phyloP scores from a whole-genome alignment of 2,888 invertebrate species.

The Agriopis leucophaearia region DNA sequence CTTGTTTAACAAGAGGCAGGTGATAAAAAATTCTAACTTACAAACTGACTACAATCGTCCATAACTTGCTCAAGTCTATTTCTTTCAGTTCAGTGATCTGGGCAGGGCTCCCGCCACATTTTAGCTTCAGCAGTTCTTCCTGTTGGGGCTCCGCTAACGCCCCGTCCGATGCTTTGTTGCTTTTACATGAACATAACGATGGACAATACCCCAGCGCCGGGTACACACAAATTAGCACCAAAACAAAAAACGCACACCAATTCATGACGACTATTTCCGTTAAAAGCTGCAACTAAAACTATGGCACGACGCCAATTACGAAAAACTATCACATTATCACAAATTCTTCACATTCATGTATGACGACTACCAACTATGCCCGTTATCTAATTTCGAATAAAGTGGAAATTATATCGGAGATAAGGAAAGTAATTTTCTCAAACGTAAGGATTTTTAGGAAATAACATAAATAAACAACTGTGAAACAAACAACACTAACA shows the following conservation, averaged over 20 bases:
- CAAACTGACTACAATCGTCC: slow-evolving; percentile 88
- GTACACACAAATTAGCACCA: slow-evolving; percentile 62
- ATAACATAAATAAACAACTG: slow-evolving; percentile 76
- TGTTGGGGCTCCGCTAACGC: slow-evolving; percentile 82
- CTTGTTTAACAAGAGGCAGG: neutral
- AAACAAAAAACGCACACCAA: slow-evolving; percentile 63
- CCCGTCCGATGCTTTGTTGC: slow-evolving; percentile 84
- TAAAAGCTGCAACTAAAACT: slow-evolving; percentile 71
- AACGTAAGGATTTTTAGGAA: slow-evolving; percentile 46
- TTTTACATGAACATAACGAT: slow-evolving; percentile 85
- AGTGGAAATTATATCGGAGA: slow-evolving; percentile 43
- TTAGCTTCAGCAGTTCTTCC: slow-evolving; percentile 87
- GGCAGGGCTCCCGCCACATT: slow-evolving; percentile 87
- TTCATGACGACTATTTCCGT: slow-evolving; percentile 73
- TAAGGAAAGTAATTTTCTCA: slow-evolving; percentile 54
- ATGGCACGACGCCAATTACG: slow-evolving; percentile 83
- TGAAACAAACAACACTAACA: slow-evolving; percentile 58
- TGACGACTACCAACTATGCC: slow-evolving; percentile 50
- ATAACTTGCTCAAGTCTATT: slow-evolving; percentile 87
- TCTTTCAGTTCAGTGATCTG: slow-evolving; percentile 87
- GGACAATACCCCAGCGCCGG: slow-evolving; percentile 71
- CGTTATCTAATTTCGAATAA: slow-evolving; percentile 37
- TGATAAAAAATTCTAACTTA: slow-evolving; percentile 73
- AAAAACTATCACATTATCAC: slow-evolving; percentile 82
- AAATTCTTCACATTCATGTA: slow-evolving; percentile 68